These are phyloP conservation scores for Nesometra sesokonis DNA, from an alignment of 35 echinoderm and acorn worm genomes.

Conservation along the genomic window DNA sequence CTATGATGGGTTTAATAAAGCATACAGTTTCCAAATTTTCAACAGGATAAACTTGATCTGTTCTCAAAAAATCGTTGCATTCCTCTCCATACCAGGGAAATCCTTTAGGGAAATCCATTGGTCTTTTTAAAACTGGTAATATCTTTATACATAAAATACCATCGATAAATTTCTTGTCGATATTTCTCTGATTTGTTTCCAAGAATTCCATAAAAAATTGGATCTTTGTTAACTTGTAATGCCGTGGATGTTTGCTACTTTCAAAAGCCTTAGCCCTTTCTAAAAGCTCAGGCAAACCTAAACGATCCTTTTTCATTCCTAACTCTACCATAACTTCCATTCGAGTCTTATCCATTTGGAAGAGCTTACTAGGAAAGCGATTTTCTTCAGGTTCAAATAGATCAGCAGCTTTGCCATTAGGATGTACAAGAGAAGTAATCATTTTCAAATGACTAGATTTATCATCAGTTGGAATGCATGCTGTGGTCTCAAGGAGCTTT, in stretches of 20 bases:
- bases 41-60: neutral
- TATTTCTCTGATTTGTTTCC: neutral
- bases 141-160: neutral
- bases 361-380: neutral
- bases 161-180: neutral
- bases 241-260: neutral
- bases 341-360: neutral
- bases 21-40: neutral
- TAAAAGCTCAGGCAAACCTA: neutral
- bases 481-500: neutral
- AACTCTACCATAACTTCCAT: neutral
- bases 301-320: neutral
- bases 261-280: neutral
- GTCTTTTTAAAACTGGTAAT: neutral
- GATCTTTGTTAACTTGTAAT: neutral
- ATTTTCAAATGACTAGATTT: neutral
- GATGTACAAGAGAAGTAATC: neutral
- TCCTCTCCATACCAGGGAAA: neutral
- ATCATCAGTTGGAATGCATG: neutral
- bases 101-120: neutral
- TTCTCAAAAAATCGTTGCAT: neutral
- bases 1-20: neutral
- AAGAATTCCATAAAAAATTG: neutral
- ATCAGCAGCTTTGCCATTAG: neutral
- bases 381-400: neutral